Base-by-base conservation (phyloP, 2,113 vertebrate genomes). In the Ptychochromis oligacanthus region DNA sequence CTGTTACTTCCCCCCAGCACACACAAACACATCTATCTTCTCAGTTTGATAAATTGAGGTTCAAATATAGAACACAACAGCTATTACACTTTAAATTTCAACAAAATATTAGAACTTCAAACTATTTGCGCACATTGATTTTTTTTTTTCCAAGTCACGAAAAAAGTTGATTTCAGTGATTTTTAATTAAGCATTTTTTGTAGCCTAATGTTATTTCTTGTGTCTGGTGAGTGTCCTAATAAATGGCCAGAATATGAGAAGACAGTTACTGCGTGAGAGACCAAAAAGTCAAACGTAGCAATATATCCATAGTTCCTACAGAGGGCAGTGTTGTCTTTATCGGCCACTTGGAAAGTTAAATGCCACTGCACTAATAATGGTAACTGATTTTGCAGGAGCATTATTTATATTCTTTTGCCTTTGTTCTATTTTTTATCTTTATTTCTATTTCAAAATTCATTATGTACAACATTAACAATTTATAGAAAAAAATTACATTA, bases 321-420 rank as follows among this genome's bases (percentile, higher is more conserved):
- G 87, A 59, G 82, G 82, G 92, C 90, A 91, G 81, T 89, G 89
- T 91, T 89, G 85, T 17, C 11, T 76, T 15, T 31, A 65, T 62
- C 77, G 10, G 75, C 2, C 20, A 52, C 43, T 43, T 46, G 28
- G 8, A 40, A 46, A 79, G 20, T 64, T 11, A 62, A 17, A 1
- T 76, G 36, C 56, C 7, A 26, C 6, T 60, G 34, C 7, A 6
- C 13, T 3, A 6, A n/a, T 46, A 13, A 12, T 20, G 22, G 28
- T 31, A n/a, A 55, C 10, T 43, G 22, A 65, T 65, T 65, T 65
- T 24, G 1, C 61, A 24, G n/a, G 13, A 38, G 1, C 7, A 40
- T 40, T 26, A 11, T 46, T 70, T 2, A 49, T 1, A 0, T 70
- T n/a, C n/a, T n/a, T n/a, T 70, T 52, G 8, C 24, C 10, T 31